phyloP scores from a whole-genome alignment of 64 coral and sea anemone genomes.

The Porites lutea region DNA sequence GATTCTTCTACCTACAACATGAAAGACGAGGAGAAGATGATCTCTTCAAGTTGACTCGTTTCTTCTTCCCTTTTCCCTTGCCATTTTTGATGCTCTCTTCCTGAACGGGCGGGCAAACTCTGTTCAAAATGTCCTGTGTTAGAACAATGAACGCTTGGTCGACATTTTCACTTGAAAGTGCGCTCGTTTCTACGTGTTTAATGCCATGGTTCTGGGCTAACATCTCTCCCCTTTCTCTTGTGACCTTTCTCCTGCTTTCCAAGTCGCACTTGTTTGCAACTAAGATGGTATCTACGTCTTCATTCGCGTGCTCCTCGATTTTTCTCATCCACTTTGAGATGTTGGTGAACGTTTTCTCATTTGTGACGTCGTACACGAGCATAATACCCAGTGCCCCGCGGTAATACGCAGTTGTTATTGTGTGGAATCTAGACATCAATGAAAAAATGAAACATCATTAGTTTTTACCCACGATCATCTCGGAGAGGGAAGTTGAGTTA shows the following conservation, averaged over 20 bases:
- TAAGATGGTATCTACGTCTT: conserved; percentile 93
- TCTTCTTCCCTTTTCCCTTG: conserved; percentile 80
- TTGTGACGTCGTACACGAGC: conserved; percentile 97
- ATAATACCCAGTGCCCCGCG: conserved; percentile 98
- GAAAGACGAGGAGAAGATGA: neutral
- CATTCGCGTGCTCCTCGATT: conserved; percentile 99
- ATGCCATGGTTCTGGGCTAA: conserved; percentile 76
- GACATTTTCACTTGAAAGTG: conserved; percentile 84
- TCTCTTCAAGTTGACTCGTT: conserved; percentile 28
- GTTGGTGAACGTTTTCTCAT: conserved; percentile 89
- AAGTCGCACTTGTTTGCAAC: conserved; percentile 97
- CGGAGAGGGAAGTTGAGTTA: neutral
- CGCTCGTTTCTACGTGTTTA: conserved; percentile 88
- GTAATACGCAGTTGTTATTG: conserved; percentile 97
- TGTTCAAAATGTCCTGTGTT: conserved; percentile 91
- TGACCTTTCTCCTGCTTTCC: conserved; percentile 63
- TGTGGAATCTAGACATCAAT: conserved; percentile 77
- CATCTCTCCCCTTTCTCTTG: conserved; percentile 81
- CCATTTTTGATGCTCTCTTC: conserved; percentile 71
- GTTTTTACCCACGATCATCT: too few relatives aligned
- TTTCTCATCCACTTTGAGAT: conserved; percentile 96
- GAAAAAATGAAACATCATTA: neutral
- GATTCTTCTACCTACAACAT: conserved; percentile 15
- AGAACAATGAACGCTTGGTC: conserved; percentile 85
- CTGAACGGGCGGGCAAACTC: conserved; percentile 87